Evolutionary conservation across 2,888 invertebrate genomes (phyloP), one percentile per base, ranked within the genome.

Genomic region (Melieria omissa): DNA sequence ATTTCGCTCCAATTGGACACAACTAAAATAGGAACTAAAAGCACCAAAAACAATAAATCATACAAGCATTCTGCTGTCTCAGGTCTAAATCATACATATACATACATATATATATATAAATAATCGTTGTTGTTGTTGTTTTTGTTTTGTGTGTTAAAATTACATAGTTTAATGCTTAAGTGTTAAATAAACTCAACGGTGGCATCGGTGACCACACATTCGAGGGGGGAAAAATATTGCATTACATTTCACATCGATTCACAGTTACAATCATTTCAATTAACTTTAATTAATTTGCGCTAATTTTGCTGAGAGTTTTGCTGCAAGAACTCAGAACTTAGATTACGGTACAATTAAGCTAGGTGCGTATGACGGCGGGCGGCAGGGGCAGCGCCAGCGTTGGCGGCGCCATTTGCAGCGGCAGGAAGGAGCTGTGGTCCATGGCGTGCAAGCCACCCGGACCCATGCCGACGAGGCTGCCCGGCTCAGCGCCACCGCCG

Each of bases 231-330:
- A 75, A 73, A 70, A 77, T 83, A 82, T 82, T 82, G 82, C 82
- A 83, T 78, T 74, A 72, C 74, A 69, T 73, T 78, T 79, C 78
- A 78, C 76, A 78, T 74, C 70, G 62, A 79, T 80, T 73, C 71
- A 74, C 65, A 70, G 69, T 70, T 72, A 64, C 61, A 9, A 67
- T 52, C 16, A 54, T 16, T 57, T 57, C 47, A 29, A 47, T 55
- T 29, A 29, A 29, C 29, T 29, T 29, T 65, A 64, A 16, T 72
- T 70, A 60, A 45, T 54, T 29, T 29, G 29, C 29, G 29, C 29
- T 29, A 29, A 29, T 29, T 29, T 29, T 29, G 29, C 29, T 29
- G 29, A 9, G n/a, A 44, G 45, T 64, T 70, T 65, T 74, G 65
- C 71, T 62, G 5, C 62, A 67, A 67, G 42, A 67, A 44, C 46